Conservation (phyloP, 2,113 vertebrate genomes). For the Larimichthys crocea region DNA sequence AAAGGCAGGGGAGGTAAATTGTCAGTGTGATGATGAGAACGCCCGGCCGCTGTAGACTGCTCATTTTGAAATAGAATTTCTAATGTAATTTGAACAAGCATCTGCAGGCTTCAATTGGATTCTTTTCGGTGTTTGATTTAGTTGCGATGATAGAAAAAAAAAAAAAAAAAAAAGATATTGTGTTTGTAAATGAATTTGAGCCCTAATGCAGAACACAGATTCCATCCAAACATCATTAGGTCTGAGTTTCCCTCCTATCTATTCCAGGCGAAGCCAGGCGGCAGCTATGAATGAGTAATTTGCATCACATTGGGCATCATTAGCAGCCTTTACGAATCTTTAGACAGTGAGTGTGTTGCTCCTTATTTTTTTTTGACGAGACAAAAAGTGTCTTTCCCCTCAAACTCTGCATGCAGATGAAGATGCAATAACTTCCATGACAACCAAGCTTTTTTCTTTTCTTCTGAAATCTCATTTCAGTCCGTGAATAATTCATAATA, state of each 20-base stretch:
- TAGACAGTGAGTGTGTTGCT: constrained; percentile 39
- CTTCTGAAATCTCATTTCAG: neutral
- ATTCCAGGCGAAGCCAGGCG: constrained; percentile 43
- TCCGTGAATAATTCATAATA: constrained; percentile 32
- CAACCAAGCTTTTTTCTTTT: constrained; percentile 12
- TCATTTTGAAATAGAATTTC: constrained; percentile 57
- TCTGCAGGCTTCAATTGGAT: constrained; percentile 38
- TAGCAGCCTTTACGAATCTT: constrained; percentile 56
- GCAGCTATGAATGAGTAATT: constrained; percentile 69
- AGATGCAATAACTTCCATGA: constrained; percentile 4
- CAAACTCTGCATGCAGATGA: constrained; percentile 2
- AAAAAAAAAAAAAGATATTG: constrained; percentile 22
- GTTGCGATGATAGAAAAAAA: constrained; percentile 9
- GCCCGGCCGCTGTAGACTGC: constrained; percentile 23
- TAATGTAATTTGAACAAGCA: constrained; percentile 58
- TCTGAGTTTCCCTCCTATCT: constrained; percentile 24
- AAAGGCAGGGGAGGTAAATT: constrained; percentile 49
- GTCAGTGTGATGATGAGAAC: constrained; percentile 46
- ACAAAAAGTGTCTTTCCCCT: constrained; percentile 27
- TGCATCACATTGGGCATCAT: constrained; percentile 70
- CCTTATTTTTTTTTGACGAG: constrained; percentile 35
- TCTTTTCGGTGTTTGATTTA: constrained; percentile 60
- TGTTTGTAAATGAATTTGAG: constrained; percentile 62
- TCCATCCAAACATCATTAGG: constrained; percentile 66
- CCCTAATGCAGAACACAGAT: constrained; percentile 47